Base-by-base conservation (phyloP, 2,797 vertebrate species). In the Gallinago solitaria region DNA sequence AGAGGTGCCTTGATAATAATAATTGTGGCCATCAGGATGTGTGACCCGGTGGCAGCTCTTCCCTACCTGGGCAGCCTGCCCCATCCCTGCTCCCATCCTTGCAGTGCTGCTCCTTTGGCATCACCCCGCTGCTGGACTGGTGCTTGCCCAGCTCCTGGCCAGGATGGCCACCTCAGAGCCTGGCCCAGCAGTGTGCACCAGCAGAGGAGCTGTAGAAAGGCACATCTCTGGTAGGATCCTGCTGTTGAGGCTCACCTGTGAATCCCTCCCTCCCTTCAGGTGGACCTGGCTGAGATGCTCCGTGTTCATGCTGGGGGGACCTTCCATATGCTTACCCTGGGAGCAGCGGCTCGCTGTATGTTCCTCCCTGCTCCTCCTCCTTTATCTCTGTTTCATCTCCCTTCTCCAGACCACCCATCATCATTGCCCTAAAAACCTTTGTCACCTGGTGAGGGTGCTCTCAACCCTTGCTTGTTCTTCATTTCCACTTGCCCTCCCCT, bases 181-280 rank as follows among this genome's bases (percentile, higher is more conserved):
- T 63, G 68, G 30, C 33, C 9, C 0, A 1, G 17, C 50, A 16
- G 13, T 0, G 14, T 25, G 23, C 61, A 12, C 0, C 0, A 79
- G 63, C 70, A 45, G 48, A 67, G n/a, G 21, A 48, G 28, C 35
- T 79, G 41, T n/a, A 57, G 33, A n/a, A 57, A 25, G 63, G 45
- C 63, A 32, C 6, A 5, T 12, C 12, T 64, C 59, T 54, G 5
- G 12, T 41, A 59, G 45, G 35, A 47, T 3, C 12, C 28, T 57
- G 47, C 63, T 78, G 84, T 79, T 50, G 56, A 84, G 70, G n/a
- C 24, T 90, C 19, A 17, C 13, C 41, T 71, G 15, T 64, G 41
- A 71, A 78, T 51, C 27, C 12, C 19, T 86, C 69, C 41, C 11
- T 48, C 43, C 37, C 18, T 41, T 56, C 37, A 32, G 53, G 35